phyloP scores from a whole-genome alignment of 2,888 invertebrate genomes.

The Eurytoma californica region DNA sequence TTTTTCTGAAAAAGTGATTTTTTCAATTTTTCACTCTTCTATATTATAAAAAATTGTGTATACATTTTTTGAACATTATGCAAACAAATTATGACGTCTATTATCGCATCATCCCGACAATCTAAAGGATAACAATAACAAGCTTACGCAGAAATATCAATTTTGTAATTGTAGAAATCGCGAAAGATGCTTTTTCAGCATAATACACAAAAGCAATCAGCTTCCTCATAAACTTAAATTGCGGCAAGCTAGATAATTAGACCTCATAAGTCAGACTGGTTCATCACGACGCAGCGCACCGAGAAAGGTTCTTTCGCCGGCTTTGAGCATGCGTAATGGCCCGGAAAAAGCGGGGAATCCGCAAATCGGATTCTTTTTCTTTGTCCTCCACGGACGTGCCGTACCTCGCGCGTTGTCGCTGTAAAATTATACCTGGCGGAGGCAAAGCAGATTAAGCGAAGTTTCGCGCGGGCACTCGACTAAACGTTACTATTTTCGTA shows the following conservation, averaged over 20 bases:
- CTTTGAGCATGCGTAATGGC: background rate
- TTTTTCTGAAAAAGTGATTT: too few species aligned
- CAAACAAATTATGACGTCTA: too few species aligned
- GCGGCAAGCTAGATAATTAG: background rate
- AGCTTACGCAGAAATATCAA: too few species aligned
- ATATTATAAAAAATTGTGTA: too few species aligned
- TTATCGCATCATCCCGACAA: too few species aligned
- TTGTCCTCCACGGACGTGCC: background rate
- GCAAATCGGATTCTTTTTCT: constrained; percentile 27
- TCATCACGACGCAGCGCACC: background rate
- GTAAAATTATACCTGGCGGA: constrained; percentile 24
- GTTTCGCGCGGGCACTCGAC: too few species aligned
- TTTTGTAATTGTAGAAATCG: too few species aligned
- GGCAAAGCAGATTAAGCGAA: constrained; percentile 34
- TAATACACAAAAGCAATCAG: too few species aligned
- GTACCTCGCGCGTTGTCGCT: background rate
- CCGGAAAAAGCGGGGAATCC: constrained; percentile 7
- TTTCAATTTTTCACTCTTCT: too few species aligned
- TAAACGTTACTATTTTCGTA: too few species aligned
- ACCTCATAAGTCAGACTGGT: background rate
- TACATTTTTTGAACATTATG: too few species aligned
- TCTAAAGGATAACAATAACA: background rate
- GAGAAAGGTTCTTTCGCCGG: background rate
- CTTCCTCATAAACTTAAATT: background rate
- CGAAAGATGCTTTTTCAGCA: background rate